These are phyloP conservation scores for Proisotoma minuta DNA, from an alignment of 2,888 invertebrate genomes.

Conservation along the genomic window DNA sequence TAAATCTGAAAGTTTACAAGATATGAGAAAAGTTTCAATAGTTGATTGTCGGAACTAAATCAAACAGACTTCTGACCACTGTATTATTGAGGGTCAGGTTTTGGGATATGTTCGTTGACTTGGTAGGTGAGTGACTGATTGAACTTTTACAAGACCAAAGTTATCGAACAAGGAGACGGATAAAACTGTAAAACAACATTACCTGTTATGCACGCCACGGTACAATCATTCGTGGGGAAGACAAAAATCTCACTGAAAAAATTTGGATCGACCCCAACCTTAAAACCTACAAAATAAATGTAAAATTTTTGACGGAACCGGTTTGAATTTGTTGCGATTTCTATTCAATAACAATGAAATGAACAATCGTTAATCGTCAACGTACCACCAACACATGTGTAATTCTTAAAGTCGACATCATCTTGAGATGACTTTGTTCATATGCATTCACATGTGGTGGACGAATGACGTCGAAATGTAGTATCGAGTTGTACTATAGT, in stretches of 20 bases:
- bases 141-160: background rate
- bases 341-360: constrained; percentile 3
- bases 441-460: no score
- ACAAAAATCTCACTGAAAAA: constrained; percentile 42
- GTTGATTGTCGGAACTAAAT: no score
- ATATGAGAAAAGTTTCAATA: no score
- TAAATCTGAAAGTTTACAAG: no score
- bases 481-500: no score
- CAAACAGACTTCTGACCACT: no score
- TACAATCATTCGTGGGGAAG: constrained; percentile 27
- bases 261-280: constrained; percentile 31
- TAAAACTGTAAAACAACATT: constrained; percentile 9
- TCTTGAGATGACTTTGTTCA: no score
- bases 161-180: background rate
- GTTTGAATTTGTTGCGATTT: constrained; percentile 10
- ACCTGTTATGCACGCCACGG: constrained; percentile 2
- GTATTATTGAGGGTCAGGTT: background rate
- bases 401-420: no score
- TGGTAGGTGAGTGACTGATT: constrained; percentile 3
- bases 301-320: constrained; percentile 31
- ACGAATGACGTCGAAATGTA: no score
- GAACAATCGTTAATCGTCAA: background rate
- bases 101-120: background rate
- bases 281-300: constrained; percentile 42
- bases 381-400: background rate